These are phyloP conservation scores for Corella eumyota DNA, from an alignment of 23 tunicate genomes.

Conservation along the genomic window DNA sequence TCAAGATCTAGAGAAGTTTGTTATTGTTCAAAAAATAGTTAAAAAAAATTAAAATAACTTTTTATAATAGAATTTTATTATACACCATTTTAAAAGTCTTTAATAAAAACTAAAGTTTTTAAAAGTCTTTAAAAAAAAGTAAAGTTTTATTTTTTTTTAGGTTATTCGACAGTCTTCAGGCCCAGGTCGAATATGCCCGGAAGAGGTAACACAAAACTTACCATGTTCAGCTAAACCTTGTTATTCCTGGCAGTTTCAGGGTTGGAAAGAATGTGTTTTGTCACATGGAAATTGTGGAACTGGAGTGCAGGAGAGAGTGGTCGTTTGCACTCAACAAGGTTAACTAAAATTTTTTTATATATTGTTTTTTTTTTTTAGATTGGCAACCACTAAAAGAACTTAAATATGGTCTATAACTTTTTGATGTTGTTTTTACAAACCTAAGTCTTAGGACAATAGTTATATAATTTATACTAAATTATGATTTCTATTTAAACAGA, in stretches of 20 bases:
- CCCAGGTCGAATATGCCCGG: conserved; percentile 51
- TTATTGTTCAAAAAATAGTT: too few species aligned
- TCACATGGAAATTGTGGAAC: conserved; percentile 49
- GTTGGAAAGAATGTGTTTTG: conserved; percentile 44
- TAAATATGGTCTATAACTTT: neutral
- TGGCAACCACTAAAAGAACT: neutral
- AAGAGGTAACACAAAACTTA: conserved; percentile 14
- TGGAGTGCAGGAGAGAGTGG: conserved; percentile 30
- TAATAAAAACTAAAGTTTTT: too few species aligned
- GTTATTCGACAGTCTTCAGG: conserved; percentile 22
- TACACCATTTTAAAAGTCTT: too few species aligned
- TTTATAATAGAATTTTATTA: too few species aligned
- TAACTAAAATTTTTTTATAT: neutral
- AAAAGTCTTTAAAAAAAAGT: too few species aligned
- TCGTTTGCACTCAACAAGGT: conserved; percentile 59
- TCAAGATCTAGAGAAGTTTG: conserved; percentile 42
- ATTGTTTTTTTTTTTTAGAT: neutral
- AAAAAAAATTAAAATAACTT: too few species aligned
- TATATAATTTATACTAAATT: too few species aligned
- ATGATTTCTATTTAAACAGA: conserved; percentile 9
- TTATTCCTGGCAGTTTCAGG: conserved; percentile 47
- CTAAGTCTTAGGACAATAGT: too few species aligned
- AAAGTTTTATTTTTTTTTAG: too few species aligned
- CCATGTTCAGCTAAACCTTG: conserved; percentile 69
- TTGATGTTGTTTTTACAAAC: neutral